Conservation (phyloP, 2,888 invertebrate genomes). For the Cephus pygmeus region DNA sequence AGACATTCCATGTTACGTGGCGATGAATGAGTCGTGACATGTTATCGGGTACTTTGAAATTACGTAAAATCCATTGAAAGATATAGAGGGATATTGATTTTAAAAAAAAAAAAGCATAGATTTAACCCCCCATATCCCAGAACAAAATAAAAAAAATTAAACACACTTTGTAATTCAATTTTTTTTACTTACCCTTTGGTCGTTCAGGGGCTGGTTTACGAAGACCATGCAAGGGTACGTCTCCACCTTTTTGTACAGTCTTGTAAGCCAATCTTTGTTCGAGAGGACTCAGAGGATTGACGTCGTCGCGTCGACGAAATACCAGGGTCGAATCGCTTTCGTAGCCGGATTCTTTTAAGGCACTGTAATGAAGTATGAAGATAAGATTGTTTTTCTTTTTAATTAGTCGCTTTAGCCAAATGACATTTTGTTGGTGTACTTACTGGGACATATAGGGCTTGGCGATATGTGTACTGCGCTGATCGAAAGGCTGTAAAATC, state of each 20-base stretch:
- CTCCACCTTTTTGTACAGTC: conserved; percentile 91
- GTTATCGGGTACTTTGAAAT: background rate
- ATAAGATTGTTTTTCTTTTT: background rate
- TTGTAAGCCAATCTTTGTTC: conserved; percentile 88
- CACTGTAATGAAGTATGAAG: conserved; percentile 65
- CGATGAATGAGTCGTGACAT: background rate
- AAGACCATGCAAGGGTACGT: conserved; percentile 92
- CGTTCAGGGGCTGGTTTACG: conserved; percentile 90
- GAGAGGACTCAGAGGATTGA: conserved; percentile 79
- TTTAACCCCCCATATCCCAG: background rate
- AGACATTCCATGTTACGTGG: background rate
- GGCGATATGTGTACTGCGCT: conserved; percentile 72
- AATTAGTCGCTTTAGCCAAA: background rate
- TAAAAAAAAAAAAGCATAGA: background rate
- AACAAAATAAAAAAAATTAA: conserved; percentile 6
- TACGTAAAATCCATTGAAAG: background rate
- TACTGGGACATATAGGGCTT: conserved; percentile 88
- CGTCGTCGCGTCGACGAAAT: conserved; percentile 81
- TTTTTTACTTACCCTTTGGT: conserved; percentile 74
- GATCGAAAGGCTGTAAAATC: conserved; percentile 75
- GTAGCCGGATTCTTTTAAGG: conserved; percentile 89
- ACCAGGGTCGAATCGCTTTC: conserved; percentile 91
- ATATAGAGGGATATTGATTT: background rate
- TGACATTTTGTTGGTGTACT: conserved; percentile 54
- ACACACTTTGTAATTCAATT: background rate